Evolutionary conservation across 2,113 vertebrate species (phyloP).

Genomic region (Ciconia maguari): DNA sequence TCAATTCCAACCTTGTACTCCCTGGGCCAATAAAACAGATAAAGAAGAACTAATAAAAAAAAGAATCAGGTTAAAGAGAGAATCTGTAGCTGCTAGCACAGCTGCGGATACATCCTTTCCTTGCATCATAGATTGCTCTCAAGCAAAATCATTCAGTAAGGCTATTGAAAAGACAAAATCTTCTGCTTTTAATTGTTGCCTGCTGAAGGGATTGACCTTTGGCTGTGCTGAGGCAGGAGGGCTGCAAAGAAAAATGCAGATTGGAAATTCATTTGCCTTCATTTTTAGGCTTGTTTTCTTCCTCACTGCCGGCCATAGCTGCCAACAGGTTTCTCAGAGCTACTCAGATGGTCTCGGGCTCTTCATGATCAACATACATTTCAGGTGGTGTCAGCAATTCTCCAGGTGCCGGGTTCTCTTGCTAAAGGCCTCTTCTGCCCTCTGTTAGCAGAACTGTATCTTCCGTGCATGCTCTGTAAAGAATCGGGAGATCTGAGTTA

Average conservation of each 20-base stretch:
- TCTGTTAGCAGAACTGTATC: background rate
- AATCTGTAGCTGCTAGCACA: background rate
- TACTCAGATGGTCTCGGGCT: background rate
- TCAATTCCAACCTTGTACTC: constrained; percentile 31
- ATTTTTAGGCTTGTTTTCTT: background rate
- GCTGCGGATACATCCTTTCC: background rate
- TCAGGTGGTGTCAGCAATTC: background rate
- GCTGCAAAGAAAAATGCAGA: background rate
- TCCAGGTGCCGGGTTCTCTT: background rate
- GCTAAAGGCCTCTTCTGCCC: background rate
- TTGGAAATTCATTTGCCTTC: background rate
- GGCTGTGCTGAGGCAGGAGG: background rate
- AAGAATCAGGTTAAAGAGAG: constrained; percentile 28
- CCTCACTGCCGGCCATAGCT: background rate
- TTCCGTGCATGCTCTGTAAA: background rate
- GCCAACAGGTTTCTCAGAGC: background rate
- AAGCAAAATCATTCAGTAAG: constrained; percentile 1
- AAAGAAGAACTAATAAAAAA: constrained; percentile 45
- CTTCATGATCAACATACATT: fast-evolving
- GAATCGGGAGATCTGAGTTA: background rate
- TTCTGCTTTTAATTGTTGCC: background rate
- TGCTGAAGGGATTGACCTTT: constrained; percentile 10
- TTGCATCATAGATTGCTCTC: background rate
- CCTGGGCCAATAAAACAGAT: constrained; percentile 42
- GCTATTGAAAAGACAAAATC: background rate